A percentile compares a stretch with the other conserved stretches of the same genome.
These are phyloP conservation scores for Drosophila fuyamai DNA, from an alignment of 1,140 invertebrate genomes.

Conservation along the genomic window DNA sequence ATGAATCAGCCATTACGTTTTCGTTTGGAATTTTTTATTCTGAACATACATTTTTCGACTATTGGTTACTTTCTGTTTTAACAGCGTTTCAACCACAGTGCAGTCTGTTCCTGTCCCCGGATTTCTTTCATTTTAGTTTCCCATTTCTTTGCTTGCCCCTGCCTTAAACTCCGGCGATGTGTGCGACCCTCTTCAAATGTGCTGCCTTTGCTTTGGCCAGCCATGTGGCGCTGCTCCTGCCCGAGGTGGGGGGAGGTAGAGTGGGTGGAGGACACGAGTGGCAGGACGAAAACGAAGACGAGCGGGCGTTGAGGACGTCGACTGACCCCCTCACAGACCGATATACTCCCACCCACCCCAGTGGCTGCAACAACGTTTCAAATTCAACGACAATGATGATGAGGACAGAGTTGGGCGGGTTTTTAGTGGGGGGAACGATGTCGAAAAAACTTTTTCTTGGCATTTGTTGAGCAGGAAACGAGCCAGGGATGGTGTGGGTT, in stretches of 20 bases:
- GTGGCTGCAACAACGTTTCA: slow-evolving; percentile 77
- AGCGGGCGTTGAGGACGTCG: slow-evolving; percentile 41
- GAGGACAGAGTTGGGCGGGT: slow-evolving; percentile 43
- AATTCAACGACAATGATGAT: slow-evolving; percentile 79
- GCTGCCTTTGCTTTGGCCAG: slow-evolving; percentile 63
- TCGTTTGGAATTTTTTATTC: no score
- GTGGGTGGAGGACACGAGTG: slow-evolving; percentile 13
- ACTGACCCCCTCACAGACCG: slow-evolving; percentile 53
- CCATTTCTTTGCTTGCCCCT: slow-evolving; percentile 69
- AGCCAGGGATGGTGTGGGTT: slow-evolving; percentile 32
- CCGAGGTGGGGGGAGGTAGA: slow-evolving; percentile 1
- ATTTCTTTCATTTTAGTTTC: slow-evolving; percentile 84
- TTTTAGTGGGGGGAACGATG: slow-evolving; percentile 22
- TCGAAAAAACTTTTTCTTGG: slow-evolving; percentile 79
- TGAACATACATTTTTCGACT: not conserved
- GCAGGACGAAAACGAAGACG: slow-evolving; percentile 36
- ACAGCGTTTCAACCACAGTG: not conserved
- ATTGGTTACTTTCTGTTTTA: not conserved
- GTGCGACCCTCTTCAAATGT: slow-evolving; percentile 81
- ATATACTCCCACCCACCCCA: slow-evolving; percentile 42
- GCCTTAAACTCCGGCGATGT: slow-evolving; percentile 52
- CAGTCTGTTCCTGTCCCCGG: slow-evolving; percentile 40
- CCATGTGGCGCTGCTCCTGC: slow-evolving; percentile 64
- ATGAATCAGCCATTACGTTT: no score
- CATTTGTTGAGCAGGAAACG: slow-evolving; percentile 81